Conservation (phyloP, 1,140 invertebrate species). For the Ceratitis capitata region DNA sequence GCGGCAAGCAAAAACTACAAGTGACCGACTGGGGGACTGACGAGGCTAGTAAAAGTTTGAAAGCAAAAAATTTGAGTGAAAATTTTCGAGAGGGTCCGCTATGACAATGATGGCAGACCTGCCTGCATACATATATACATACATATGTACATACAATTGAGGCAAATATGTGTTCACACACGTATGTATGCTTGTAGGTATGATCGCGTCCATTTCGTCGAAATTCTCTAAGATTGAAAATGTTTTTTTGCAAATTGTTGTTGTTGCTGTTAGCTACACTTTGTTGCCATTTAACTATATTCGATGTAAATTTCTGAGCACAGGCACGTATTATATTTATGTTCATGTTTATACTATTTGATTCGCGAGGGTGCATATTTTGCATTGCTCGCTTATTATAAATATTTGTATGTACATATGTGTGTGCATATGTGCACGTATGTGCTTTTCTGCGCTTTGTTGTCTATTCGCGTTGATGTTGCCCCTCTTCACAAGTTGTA, state of each 20-base stretch:
- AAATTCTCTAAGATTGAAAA: not conserved
- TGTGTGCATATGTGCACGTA: not conserved
- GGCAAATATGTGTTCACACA: not conserved
- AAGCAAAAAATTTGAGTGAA: not conserved
- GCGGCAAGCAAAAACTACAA: not conserved
- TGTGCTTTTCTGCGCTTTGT: not conserved
- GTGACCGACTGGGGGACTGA: not conserved
- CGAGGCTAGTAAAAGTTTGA: slow-evolving; percentile 19
- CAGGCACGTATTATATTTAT: not conserved
- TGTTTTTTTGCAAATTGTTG: not conserved
- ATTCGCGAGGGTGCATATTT: not conserved
- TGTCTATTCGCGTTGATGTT: not conserved
- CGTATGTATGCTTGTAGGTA: not conserved
- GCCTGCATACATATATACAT: not conserved
- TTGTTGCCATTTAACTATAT: not conserved
- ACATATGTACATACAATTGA: not conserved
- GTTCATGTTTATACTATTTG: not conserved
- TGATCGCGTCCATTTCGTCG: not conserved
- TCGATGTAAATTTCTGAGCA: not conserved
- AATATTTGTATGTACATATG: not conserved
- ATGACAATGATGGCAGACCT: not conserved
- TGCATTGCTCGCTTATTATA: not conserved
- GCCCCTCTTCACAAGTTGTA: too few relatives aligned
- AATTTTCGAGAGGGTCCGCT: not conserved
- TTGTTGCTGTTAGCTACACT: not conserved